Base-by-base conservation (phyloP, 2,113 vertebrate genomes). In the Peromyscus leucopus region DNA sequence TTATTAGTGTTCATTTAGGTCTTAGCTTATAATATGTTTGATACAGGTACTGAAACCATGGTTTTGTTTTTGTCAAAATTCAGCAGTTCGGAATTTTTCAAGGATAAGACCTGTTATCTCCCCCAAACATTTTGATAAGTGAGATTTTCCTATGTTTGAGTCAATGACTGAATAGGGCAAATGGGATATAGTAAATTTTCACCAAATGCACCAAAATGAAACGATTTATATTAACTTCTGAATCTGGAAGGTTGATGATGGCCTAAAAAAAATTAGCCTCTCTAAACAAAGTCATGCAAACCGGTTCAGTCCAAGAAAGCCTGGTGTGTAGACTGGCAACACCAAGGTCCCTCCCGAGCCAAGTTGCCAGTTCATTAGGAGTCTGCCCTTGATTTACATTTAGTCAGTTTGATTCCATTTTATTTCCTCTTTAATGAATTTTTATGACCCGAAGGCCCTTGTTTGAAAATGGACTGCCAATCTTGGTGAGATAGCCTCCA, bases 1-100 rank as follows among this genome's bases (percentile, higher is more conserved):
- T 96, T 95, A 82, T 95, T 91, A 96, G 65, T 71, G 61, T 85
- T 97, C 94, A 78, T 94, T 97, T 95, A 94, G 95, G 80, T 90
- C 80, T 89, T 78, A 76, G 89, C 51, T 85, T 94, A 78, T 82
- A 51, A 51, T 91, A 61, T 91, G 92, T 87, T 93, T n/a, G 85
- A 69, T 88, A 80, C 71, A 94, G 89, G 51, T 67, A 46, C 46
- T 78, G 80, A 83, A 82, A 57, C 76, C 24, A 31, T 55, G 33
- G 39, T 42, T 78, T 67, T 79, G 91, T 91, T 93, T 72, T 63
- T 46, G 63, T 74, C 8, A 78, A 76, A 90, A 80, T 46, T 93
- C 55, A 93, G 46, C 61, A 69, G 33, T 76, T 91, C 33, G 36
- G 78, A 93, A 22, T 86, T 82, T 95, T 96, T 39, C 39, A 59